phyloP scores from a whole-genome alignment of 30 jellyfish, hydroid and myxozoan species.

The Aurelia sp. region DNA sequence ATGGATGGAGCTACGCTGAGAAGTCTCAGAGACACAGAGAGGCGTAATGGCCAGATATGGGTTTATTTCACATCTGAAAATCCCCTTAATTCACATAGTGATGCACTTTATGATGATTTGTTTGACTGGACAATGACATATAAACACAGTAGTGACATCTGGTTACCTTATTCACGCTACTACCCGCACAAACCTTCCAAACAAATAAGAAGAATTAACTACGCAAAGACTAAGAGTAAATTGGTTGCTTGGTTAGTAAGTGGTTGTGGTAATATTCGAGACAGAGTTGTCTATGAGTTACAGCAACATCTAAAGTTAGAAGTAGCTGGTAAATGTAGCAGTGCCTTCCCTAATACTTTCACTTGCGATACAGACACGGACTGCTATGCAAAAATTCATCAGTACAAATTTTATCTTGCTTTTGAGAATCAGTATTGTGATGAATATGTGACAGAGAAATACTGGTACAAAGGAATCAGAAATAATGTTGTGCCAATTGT shows the following conservation, averaged over 20 bases:
- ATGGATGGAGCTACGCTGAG: slow-evolving; percentile 24
- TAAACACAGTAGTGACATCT: slow-evolving; percentile 81
- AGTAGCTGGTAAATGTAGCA: slow-evolving; percentile 88
- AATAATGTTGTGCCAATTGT: slow-evolving; percentile 87
- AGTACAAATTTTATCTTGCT: slow-evolving; percentile 86
- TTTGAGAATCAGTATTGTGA: slow-evolving; percentile 88
- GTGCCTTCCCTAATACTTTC: slow-evolving; percentile 27
- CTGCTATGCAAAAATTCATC: slow-evolving; percentile 32
- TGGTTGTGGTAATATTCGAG: slow-evolving; percentile 85
- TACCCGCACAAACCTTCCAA: slow-evolving; percentile 12
- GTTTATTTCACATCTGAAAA: slow-evolving; percentile 72
- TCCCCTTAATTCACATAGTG: slow-evolving; percentile 51
- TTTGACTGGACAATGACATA: slow-evolving; percentile 98
- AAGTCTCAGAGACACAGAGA: neutral
- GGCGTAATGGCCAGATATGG: slow-evolving; percentile 67
- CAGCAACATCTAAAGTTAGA: slow-evolving; percentile 63
- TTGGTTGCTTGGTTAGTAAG: slow-evolving; percentile 87
- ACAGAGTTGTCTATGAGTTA: slow-evolving; percentile 67
- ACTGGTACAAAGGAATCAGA: slow-evolving; percentile 83
- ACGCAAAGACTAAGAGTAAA: slow-evolving; percentile 65
- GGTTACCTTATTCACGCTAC: slow-evolving; percentile 85
- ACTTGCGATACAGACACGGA: slow-evolving; percentile 44
- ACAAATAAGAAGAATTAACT: slow-evolving; percentile 13
- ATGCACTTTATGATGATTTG: slow-evolving; percentile 1
- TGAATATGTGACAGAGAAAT: slow-evolving; percentile 90